These are phyloP conservation scores for Parthenolecanium corni DNA, from an alignment of 2,888 invertebrate genomes.

Conservation along the genomic window DNA sequence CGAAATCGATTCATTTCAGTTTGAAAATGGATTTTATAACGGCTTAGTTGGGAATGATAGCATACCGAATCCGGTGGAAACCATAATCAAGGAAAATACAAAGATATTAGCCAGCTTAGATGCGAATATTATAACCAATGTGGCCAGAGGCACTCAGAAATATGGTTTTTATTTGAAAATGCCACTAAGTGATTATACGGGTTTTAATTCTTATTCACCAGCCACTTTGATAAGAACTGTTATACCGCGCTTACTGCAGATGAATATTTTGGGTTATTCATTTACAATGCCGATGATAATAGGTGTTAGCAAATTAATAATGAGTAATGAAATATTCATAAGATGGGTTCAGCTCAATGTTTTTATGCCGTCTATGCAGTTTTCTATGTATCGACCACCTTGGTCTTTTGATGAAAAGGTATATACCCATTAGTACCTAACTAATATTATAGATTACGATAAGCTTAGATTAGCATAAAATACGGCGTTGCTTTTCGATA, in stretches of 20 bases:
- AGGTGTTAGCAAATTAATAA: slow-evolving; percentile 52
- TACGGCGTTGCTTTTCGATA: no score
- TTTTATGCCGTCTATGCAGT: slow-evolving; percentile 68
- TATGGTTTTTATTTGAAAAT: slow-evolving; percentile 61
- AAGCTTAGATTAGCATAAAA: no score
- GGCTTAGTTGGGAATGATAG: slow-evolving; percentile 60
- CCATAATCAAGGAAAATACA: slow-evolving; percentile 43
- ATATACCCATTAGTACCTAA: no score
- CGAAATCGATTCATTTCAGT: slow-evolving; percentile 64
- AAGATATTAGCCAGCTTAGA: slow-evolving; percentile 47
- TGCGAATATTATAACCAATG: slow-evolving; percentile 53
- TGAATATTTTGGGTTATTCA: slow-evolving; percentile 54
- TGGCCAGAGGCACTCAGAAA: slow-evolving; percentile 57
- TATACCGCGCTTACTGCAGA: slow-evolving; percentile 56
- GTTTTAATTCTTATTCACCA: slow-evolving; percentile 56
- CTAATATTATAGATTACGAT: no score
- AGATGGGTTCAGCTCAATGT: slow-evolving; percentile 68
- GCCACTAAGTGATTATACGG: no score
- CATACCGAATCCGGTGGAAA: slow-evolving; percentile 47
- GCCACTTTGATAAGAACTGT: slow-evolving; percentile 60
- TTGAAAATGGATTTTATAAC: slow-evolving; percentile 75
- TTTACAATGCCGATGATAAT: slow-evolving; percentile 71
- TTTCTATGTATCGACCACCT: slow-evolving; percentile 63
- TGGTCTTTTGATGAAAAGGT: slow-evolving; percentile 60
- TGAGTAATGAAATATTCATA: slow-evolving; percentile 55